These are phyloP conservation scores for Tragelaphus imberbis DNA, from an alignment of 2,113 vertebrate species.

Conservation along the genomic window DNA sequence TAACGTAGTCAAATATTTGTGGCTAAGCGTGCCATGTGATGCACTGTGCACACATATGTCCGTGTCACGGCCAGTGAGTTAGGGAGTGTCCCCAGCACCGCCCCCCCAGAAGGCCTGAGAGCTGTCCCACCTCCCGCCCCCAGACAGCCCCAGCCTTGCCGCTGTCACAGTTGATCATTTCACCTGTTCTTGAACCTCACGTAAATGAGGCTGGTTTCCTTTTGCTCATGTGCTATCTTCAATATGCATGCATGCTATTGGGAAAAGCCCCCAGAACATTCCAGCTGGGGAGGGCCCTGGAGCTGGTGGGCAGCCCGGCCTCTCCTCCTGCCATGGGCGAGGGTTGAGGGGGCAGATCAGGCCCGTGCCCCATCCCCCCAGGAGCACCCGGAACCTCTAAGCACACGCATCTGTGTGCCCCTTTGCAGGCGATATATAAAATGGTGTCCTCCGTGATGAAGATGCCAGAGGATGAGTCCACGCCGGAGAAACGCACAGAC, in stretches of 20 bases:
- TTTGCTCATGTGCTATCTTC: accelerated
- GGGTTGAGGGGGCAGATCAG: background rate
- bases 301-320: accelerated
- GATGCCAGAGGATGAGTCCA: conserved; percentile 88
- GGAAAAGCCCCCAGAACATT: background rate
- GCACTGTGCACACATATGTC: accelerated
- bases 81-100: accelerated
- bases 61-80: background rate
- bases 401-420: accelerated
- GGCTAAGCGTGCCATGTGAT: accelerated
- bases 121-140: accelerated
- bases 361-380: accelerated
- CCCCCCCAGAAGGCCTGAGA: background rate
- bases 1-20: too few relatives aligned
- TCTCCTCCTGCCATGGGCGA: accelerated
- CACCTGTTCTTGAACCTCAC: background rate
- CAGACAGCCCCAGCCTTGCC: background rate
- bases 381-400: background rate
- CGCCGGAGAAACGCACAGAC: conserved; percentile 89
- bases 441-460: conserved; percentile 90
- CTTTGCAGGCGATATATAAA: conserved; percentile 85
- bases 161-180: accelerated
- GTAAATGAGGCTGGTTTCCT: background rate
- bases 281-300: background rate
- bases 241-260: accelerated